Percentiles rank a stretch among this genome's conserved stretches.
Evolutionary conservation across 1,140 invertebrate genomes (phyloP).

Genomic region (Scaptomyza pallida): DNA sequence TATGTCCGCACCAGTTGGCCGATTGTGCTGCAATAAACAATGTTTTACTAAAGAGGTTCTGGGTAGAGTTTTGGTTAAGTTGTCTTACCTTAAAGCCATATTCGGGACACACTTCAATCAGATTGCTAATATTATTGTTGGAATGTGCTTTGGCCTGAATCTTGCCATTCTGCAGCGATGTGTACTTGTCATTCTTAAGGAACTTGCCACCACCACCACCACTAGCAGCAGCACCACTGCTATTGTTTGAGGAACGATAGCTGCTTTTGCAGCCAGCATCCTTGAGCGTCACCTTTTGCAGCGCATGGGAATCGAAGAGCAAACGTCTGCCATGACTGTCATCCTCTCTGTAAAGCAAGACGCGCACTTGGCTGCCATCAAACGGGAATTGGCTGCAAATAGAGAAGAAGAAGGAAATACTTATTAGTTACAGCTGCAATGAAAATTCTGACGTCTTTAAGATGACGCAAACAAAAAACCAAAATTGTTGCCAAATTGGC

Average conservation of each 20-base stretch:
- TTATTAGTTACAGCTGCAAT: background rate
- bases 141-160: conserved; percentile 78
- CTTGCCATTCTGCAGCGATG: conserved; percentile 66
- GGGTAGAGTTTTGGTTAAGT: too few species aligned
- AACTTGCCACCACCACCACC: conserved; percentile 54
- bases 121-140: conserved; percentile 61
- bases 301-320: conserved; percentile 92
- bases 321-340: conserved; percentile 91
- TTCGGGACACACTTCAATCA: conserved; percentile 80
- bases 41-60: background rate
- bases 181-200: conserved; percentile 69
- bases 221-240: background rate
- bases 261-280: conserved; percentile 40
- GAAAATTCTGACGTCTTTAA: background rate
- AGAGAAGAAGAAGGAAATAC: background rate
- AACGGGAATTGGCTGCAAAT: conserved; percentile 85
- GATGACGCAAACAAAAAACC: conserved; percentile 8
- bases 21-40: conserved; percentile 85
- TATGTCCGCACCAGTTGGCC: conserved; percentile 88
- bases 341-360: conserved; percentile 93
- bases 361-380: conserved; percentile 88
- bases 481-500: conserved; percentile 23
- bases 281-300: conserved; percentile 85
- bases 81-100: conserved; percentile 76
- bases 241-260: conserved; percentile 11